These are phyloP conservation scores for Brachionus manjavacas DNA, from an alignment of 1,140 invertebrate species.

Conservation along the genomic window DNA sequence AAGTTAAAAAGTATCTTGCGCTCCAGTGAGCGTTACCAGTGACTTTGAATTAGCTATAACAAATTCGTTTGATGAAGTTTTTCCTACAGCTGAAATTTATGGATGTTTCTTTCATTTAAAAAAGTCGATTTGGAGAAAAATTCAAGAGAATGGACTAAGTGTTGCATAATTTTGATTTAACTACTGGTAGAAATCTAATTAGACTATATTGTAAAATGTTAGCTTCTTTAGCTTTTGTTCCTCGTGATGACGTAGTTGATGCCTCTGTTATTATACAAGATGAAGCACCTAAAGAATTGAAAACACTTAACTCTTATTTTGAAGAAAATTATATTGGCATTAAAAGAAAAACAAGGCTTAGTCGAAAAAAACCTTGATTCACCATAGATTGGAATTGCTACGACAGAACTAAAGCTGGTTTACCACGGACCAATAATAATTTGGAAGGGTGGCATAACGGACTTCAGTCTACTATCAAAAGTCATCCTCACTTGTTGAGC, in stretches of 20 bases:
- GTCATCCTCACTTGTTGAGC: not conserved
- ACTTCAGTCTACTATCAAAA: not conserved
- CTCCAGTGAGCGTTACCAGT: not conserved
- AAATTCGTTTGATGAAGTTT: not conserved
- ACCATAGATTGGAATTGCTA: not conserved
- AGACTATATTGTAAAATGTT: not conserved
- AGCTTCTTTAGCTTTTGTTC: not conserved
- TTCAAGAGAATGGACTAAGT: not conserved
- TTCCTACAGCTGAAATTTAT: not conserved
- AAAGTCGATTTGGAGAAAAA: not conserved
- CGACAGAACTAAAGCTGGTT: not conserved
- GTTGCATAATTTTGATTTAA: not conserved
- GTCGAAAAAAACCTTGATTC: not conserved
- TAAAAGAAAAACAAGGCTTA: not conserved
- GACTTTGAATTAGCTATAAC: not conserved
- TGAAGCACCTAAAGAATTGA: not conserved
- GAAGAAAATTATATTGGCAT: not conserved
- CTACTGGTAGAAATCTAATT: not conserved
- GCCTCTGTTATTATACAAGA: not conserved
- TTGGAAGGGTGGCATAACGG: not conserved
- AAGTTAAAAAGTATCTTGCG: not conserved
- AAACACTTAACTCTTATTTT: not conserved
- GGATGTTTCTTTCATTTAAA: not conserved
- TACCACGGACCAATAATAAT: not conserved
- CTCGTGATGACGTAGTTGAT: not conserved